phyloP scores from a whole-genome alignment of 2,113 vertebrate genomes.

The Neolamprologus cancellatus region DNA sequence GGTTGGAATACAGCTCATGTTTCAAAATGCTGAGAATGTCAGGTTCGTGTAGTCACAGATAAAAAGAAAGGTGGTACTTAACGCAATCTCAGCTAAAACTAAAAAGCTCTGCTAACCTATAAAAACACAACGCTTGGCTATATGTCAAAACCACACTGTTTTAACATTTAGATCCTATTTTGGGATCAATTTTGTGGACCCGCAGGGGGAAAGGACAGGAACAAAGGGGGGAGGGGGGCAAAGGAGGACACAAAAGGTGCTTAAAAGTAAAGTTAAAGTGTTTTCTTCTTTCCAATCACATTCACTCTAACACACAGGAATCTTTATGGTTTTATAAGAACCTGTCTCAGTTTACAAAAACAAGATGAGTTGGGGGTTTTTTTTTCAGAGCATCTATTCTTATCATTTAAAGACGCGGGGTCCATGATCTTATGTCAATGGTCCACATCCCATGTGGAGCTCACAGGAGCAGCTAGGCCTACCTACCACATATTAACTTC shows the following conservation, averaged over 20 bases:
- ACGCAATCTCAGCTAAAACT: conserved; percentile 2
- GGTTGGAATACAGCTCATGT: no score
- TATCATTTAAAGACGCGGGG: neutral
- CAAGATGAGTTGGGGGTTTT: fast-evolving
- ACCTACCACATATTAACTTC: neutral
- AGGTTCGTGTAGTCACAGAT: neutral
- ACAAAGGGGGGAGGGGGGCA: fast-evolving
- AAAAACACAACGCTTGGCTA: neutral
- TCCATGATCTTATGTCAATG: neutral
- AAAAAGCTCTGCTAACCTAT: neutral
- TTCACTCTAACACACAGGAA: conserved; percentile 16
- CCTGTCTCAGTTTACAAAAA: conserved; percentile 16
- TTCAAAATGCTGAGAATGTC: neutral
- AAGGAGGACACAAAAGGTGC: conserved; percentile 32
- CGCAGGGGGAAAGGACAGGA: neutral
- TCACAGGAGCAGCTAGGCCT: conserved; percentile 1
- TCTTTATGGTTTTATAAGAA: conserved; percentile 11
- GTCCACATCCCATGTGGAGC: neutral
- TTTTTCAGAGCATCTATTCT: neutral
- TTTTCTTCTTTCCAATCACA: conserved; percentile 13
- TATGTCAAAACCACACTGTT: neutral
- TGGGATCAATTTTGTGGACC: neutral
- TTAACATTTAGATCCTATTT: conserved; percentile 4
- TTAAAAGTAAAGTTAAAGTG: conserved; percentile 16
- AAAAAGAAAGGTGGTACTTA: neutral